Base-by-base conservation (phyloP, 2,888 invertebrate genomes). In the Homarus gammarus region DNA sequence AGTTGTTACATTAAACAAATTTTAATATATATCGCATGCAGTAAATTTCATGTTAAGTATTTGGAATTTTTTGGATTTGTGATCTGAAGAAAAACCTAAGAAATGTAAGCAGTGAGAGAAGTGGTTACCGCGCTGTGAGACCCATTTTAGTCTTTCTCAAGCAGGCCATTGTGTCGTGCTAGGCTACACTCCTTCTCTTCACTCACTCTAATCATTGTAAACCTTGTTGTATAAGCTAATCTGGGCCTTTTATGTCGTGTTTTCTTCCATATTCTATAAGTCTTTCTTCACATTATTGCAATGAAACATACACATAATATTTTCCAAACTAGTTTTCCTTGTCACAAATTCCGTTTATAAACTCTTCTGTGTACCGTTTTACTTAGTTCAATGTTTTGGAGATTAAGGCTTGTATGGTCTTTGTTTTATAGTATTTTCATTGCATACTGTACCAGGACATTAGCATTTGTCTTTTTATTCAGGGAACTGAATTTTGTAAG, bases 51-150 rank as follows among this genome's bases (percentile, higher is more conserved):
- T 70, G 51, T 51, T 40, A n/a, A 72, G n/a, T 72, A 72, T 83
- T 83, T 70, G 72, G n/a, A 15, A 79, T 27, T 15, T 22, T 36
- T 31, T 38, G 27, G 15, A 36, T 15, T 18, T 36, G 44, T 61
- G 61, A 51, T 38, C 78, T n/a, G 15, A 38, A 15, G 61, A n/a
- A 36, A 56, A 61, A 36, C 22, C 15, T 12, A 38, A 1, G 33
- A 61, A 61, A 79, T 27, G 10, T 61, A 51, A 31, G n/a, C 38
- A 75, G n/a, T 18, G 38, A 38, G 77, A 77, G 64, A 61, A 81
- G 81, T 81, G 81, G 36, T 61, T 81, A 64, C 81, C 31, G 56
- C 38, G 64, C 81, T 81, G 56, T 56, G 81, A 61, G 81, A 40
- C 64, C 81, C 81, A 56, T 61, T 27, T 36, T 31, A 44, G 81